phyloP scores from a whole-genome alignment of 1,140 invertebrate genomes.

The Bombus confusus region DNA sequence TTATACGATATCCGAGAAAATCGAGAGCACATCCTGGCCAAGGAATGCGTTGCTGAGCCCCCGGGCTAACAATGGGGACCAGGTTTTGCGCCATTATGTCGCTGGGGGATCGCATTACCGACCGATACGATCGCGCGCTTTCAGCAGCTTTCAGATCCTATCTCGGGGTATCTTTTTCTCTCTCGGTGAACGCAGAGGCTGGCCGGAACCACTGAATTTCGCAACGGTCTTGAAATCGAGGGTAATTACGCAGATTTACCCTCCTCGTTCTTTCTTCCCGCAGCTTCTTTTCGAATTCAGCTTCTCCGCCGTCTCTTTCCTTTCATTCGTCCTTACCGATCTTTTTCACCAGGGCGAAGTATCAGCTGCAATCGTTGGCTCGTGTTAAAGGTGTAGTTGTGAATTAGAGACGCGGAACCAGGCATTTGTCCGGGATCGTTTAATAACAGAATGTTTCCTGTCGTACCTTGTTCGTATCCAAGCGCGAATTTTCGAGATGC shows the following conservation, averaged over 20 bases:
- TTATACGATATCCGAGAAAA: slow-evolving; percentile 69
- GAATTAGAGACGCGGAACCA: neutral
- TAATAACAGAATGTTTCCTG: neutral
- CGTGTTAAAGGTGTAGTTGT: neutral
- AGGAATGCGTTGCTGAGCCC: slow-evolving; percentile 53
- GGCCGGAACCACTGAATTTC: slow-evolving; percentile 49
- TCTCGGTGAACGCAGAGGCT: slow-evolving; percentile 32
- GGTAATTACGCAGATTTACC: slow-evolving; percentile 52
- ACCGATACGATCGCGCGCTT: slow-evolving; percentile 62
- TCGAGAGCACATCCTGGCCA: slow-evolving; percentile 67
- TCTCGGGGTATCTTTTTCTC: slow-evolving; percentile 51
- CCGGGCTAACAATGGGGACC: slow-evolving; percentile 63
- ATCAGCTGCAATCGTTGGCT: neutral
- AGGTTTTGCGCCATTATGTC: slow-evolving; percentile 69
- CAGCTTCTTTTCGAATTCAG: neutral
- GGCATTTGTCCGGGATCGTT: neutral
- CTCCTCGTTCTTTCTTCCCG: neutral
- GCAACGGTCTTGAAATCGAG: slow-evolving; percentile 46
- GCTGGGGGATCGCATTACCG: slow-evolving; percentile 68
- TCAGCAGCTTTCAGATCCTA: slow-evolving; percentile 64
- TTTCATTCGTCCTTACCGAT: neutral
- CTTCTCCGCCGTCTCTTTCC: neutral
- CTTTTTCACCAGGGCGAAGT: neutral
- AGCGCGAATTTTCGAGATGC: neutral
- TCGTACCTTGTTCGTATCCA: neutral